Percentiles rank a stretch among this genome's conserved stretches.
Evolutionary conservation across 2,797 vertebrate genomes (phyloP).

Genomic region (Syngnathus acus): DNA sequence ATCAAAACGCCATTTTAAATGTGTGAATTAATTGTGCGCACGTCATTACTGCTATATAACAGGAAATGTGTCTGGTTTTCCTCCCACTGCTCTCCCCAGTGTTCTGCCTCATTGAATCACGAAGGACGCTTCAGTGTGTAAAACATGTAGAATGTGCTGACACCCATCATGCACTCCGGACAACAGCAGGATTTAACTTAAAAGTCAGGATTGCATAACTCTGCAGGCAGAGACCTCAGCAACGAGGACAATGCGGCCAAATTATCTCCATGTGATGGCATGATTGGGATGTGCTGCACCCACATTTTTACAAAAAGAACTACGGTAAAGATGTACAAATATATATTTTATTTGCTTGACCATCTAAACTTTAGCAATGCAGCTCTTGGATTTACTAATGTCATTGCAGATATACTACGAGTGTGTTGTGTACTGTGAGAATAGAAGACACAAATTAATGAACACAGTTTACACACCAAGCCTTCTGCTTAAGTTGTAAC

Average conservation of each 20-base stretch:
- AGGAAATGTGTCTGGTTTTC: conserved; percentile 21
- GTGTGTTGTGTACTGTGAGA: too few species aligned
- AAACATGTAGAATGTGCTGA: conserved; percentile 21
- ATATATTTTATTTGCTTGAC: not conserved
- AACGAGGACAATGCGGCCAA: not conserved
- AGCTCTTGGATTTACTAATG: too few species aligned
- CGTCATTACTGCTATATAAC: conserved; percentile 16
- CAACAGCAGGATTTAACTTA: conserved; percentile 3
- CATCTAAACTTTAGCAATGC: not conserved
- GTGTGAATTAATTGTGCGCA: not conserved
- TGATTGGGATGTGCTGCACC: not conserved
- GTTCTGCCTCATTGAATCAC: conserved; percentile 5
- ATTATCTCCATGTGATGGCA: not conserved
- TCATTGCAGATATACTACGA: too few species aligned
- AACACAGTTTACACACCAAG: not conserved
- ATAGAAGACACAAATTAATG: not conserved
- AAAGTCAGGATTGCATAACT: conserved; percentile 3
- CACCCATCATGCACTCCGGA: conserved; percentile 5
- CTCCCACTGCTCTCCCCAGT: conserved; percentile 12
- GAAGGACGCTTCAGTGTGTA: conserved; percentile 2
- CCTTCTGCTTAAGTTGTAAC: too few species aligned
- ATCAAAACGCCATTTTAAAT: not conserved
- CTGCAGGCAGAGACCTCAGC: not conserved
- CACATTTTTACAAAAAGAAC: not conserved
- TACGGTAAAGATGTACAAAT: not conserved